These are phyloP conservation scores for Oryzias melastigma DNA, from an alignment of 2,113 vertebrate genomes.

Conservation along the genomic window DNA sequence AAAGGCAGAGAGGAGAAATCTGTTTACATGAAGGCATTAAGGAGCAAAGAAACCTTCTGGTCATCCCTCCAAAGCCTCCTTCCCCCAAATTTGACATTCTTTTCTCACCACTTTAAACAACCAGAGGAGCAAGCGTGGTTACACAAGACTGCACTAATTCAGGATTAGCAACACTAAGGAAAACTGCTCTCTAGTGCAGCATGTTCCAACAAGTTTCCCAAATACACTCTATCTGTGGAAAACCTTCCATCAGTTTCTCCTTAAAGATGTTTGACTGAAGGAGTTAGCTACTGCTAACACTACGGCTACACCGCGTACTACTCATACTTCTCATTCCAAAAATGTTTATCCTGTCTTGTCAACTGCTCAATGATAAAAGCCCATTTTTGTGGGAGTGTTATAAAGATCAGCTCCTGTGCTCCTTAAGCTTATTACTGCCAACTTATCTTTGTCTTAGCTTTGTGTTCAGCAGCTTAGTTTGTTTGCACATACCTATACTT, in stretches of 20 bases:
- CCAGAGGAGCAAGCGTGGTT: conserved; percentile 2
- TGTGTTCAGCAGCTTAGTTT: conserved; percentile 2
- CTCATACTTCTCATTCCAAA: too few species aligned
- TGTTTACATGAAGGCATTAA: conserved; percentile 14
- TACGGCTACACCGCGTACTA: fast-evolving
- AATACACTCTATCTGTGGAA: background rate
- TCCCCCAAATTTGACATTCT: background rate
- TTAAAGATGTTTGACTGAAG: too few species aligned
- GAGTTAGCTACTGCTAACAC: too few species aligned
- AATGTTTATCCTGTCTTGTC: too few species aligned
- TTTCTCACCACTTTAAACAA: conserved; percentile 1
- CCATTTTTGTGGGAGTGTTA: too few species aligned
- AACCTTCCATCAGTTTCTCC: too few species aligned
- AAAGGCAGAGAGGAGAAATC: conserved; percentile 8
- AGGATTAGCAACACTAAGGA: conserved; percentile 5
- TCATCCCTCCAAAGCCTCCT: conserved; percentile 11
- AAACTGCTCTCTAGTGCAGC: conserved; percentile 3
- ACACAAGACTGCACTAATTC: background rate
- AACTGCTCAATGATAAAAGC: too few species aligned
- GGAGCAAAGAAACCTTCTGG: conserved; percentile 21
- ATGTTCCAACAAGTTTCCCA: conserved; percentile 3
- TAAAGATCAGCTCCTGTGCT: background rate
- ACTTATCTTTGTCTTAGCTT: background rate
- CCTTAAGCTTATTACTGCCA: background rate
- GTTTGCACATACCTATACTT: background rate